Evolutionary conservation across 2,113 vertebrate genomes (phyloP).

Genomic region (Phaethon lepturus): DNA sequence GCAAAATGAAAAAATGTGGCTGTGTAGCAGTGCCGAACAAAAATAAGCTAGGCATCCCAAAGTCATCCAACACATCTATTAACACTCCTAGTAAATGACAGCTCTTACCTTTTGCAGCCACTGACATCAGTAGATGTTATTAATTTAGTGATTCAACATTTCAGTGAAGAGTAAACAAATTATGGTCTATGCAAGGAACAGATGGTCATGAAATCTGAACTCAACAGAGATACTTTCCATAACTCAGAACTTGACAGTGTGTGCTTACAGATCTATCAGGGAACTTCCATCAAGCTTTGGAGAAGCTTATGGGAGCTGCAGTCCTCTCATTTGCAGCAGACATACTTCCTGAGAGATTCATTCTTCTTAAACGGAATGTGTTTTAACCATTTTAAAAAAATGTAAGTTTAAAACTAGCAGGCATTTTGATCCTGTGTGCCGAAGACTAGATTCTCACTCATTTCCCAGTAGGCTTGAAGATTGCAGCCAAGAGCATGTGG

Average conservation of each 20-base stretch:
- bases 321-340: background rate
- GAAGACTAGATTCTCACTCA: background rate
- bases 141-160: background rate
- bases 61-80: background rate
- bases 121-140: background rate
- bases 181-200: background rate
- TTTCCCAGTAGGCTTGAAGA: background rate
- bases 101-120: conserved; percentile 29
- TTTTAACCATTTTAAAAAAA: background rate
- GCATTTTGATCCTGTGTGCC: background rate
- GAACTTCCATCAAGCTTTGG: background rate
- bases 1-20: background rate
- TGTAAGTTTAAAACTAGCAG: background rate
- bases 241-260: background rate
- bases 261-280: background rate
- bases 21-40: background rate
- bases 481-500: background rate
- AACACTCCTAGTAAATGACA: background rate
- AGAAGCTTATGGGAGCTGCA: background rate
- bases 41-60: conserved; percentile 3
- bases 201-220: conserved; percentile 27
- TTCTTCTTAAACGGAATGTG: background rate
- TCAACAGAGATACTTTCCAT: background rate
- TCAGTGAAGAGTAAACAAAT: background rate
- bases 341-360: background rate